phyloP scores from a whole-genome alignment of 2,888 invertebrate species.

The Limenitis camilla region DNA sequence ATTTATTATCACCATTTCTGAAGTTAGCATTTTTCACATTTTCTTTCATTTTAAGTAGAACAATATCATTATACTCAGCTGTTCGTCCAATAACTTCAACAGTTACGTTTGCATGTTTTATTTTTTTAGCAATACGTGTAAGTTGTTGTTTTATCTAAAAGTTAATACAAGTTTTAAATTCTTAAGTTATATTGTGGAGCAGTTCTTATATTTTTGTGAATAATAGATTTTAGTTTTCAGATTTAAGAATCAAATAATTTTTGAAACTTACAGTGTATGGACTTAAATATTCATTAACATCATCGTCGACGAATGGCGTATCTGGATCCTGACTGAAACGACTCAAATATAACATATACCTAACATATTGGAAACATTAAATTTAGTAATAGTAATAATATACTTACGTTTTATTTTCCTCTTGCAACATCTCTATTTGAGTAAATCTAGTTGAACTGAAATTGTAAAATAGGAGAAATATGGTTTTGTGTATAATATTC shows the following conservation, averaged over 20 bases:
- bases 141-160: conserved; percentile 42
- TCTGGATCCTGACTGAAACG: neutral
- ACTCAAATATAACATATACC: too few species aligned
- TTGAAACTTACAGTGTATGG: conserved; percentile 34
- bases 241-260: neutral
- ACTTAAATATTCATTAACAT: neutral
- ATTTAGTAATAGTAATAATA: neutral
- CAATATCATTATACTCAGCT: conserved; percentile 49
- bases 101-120: conserved; percentile 37
- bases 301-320: neutral
- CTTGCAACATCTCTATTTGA: conserved; percentile 23
- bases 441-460: conserved; percentile 17
- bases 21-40: conserved; percentile 26
- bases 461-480: too few species aligned
- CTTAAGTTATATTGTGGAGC: too few species aligned
- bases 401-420: conserved; percentile 17
- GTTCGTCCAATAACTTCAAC: conserved; percentile 43
- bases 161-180: too few species aligned
- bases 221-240: too few species aligned
- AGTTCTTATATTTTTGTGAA: too few species aligned
- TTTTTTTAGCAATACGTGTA: conserved; percentile 24
- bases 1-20: conserved; percentile 41
- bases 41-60: conserved; percentile 41
- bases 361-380: neutral
- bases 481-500: too few species aligned